Evolutionary conservation across 1,140 invertebrate genomes (phyloP).

Genomic region (Portunus trituberculatus): DNA sequence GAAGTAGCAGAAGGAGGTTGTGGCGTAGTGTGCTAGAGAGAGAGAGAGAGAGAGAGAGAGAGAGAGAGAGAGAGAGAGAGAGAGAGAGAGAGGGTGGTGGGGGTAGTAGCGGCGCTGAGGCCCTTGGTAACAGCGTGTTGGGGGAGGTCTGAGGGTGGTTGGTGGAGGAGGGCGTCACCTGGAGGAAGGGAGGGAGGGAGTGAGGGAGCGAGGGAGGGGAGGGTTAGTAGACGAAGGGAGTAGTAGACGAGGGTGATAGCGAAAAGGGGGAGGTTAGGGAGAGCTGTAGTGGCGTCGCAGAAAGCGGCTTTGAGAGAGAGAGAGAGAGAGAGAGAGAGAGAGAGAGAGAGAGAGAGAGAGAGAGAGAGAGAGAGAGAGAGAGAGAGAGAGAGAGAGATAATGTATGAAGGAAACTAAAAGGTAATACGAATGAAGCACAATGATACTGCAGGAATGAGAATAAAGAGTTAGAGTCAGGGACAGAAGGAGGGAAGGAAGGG

Average conservation of each 20-base stretch:
- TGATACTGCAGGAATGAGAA: neutral
- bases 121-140: constrained; percentile 46
- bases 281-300: neutral
- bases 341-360: constrained; percentile 27
- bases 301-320: neutral
- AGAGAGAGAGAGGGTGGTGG: neutral
- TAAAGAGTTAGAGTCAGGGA: neutral
- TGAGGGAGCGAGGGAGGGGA: neutral
- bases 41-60: constrained; percentile 8
- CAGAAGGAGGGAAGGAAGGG: neutral
- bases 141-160: constrained; percentile 8
- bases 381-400: neutral
- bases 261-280: constrained; percentile 5
- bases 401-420: neutral
- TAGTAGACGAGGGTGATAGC: constrained; percentile 29
- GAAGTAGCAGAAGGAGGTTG: neutral
- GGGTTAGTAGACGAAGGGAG: constrained; percentile 40
- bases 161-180: constrained; percentile 27
- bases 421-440: neutral
- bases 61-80: constrained; percentile 53
- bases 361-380: neutral
- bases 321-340: neutral
- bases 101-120: neutral
- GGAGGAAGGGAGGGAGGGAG: constrained; percentile 37
- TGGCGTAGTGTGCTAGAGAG: neutral